These are phyloP conservation scores for Bombus ignitus DNA, from an alignment of 1,140 invertebrate genomes.

Conservation along the genomic window DNA sequence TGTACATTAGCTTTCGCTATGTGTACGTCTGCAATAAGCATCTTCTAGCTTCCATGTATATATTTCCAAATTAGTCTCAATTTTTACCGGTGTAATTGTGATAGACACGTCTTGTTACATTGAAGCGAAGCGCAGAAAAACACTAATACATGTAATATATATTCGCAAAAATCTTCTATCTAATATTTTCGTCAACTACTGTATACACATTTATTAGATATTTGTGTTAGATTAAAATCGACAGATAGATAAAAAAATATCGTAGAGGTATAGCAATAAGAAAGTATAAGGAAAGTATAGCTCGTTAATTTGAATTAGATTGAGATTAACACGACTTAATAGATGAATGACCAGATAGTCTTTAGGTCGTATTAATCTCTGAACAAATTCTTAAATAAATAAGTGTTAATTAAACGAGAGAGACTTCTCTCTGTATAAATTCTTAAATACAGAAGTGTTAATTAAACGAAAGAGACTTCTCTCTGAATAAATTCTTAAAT, in stretches of 20 bases:
- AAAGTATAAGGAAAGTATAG: neutral
- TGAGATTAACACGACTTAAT: too few relatives aligned
- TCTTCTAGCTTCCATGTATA: neutral
- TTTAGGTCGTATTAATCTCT: slow-evolving; percentile 36
- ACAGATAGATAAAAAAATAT: neutral
- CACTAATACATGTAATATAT: neutral
- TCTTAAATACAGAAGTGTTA: too few relatives aligned
- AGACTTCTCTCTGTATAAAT: too few relatives aligned
- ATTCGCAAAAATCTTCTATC: neutral
- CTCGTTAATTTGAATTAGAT: neutral
- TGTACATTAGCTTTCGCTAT: neutral
- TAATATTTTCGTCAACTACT: neutral
- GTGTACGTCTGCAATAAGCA: neutral
- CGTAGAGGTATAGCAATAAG: neutral
- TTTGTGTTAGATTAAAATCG: too few relatives aligned
- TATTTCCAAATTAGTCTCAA: neutral
- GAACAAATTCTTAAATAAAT: slow-evolving; percentile 26
- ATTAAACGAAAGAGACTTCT: too few relatives aligned
- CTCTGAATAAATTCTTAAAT: too few relatives aligned
- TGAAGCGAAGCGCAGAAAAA: too few relatives aligned
- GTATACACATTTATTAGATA: neutral
- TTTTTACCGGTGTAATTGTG: neutral
- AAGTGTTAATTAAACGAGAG: slow-evolving; percentile 16
- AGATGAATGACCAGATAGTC: too few relatives aligned
- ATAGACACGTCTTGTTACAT: neutral